A percentile compares a stretch with the other conserved stretches of the same genome.
phyloP scores from a whole-genome alignment of 2,797 vertebrate genomes.

The Poecile montanus region DNA sequence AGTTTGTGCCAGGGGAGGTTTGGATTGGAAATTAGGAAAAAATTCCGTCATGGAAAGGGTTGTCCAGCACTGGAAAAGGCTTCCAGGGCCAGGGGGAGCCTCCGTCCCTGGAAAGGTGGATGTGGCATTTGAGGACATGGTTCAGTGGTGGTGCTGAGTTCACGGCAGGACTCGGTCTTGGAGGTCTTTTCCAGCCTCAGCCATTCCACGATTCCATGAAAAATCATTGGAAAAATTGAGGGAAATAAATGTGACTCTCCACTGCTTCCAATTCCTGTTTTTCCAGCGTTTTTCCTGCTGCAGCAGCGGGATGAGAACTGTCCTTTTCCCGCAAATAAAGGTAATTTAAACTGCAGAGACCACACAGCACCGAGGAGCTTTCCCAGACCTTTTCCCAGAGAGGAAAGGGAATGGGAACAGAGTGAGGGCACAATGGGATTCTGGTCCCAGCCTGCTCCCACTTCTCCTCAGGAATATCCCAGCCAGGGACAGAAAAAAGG shows the following conservation, averaged over 20 bases:
- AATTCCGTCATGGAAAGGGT: neutral
- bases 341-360: neutral
- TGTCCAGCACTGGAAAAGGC: neutral
- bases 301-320: rapidly evolving
- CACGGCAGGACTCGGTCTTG: rapidly evolving
- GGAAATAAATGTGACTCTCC: neutral
- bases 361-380: rapidly evolving
- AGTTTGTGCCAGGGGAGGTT: neutral
- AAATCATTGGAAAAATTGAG: neutral
- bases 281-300: neutral
- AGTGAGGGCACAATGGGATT: rapidly evolving
- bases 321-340: neutral
- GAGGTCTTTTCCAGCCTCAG: neutral
- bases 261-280: neutral
- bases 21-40: neutral
- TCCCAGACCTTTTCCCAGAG: neutral
- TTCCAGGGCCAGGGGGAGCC: too few species aligned
- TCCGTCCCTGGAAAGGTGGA: neutral
- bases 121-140: neutral
- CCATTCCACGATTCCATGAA: neutral
- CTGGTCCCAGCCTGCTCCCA: neutral
- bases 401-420: neutral
- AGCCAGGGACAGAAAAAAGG: neutral
- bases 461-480: neutral
- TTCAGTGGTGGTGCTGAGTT: neutral